Evolutionary conservation across 2,113 vertebrate species (phyloP).

Genomic region (Rhipidura dahli): DNA sequence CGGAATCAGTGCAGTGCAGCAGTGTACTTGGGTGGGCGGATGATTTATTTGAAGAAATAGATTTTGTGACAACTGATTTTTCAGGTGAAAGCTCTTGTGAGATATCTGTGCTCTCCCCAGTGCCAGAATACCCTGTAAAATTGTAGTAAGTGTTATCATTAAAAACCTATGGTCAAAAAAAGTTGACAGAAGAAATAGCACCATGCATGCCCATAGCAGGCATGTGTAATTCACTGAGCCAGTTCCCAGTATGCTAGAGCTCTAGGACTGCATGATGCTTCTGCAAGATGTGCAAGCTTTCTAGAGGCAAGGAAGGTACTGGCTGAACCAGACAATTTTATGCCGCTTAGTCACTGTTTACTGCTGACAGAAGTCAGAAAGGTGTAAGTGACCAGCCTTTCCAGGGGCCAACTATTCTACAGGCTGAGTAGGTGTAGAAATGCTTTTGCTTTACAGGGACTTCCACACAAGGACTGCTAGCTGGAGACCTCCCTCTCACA

Average conservation of each 20-base stretch:
- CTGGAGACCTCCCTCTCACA: background rate
- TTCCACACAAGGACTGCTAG: background rate
- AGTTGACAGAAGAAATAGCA: background rate
- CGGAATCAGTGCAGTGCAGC: constrained; percentile 76
- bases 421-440: background rate
- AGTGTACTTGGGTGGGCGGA: constrained; percentile 77
- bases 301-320: background rate
- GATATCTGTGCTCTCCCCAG: constrained; percentile 79
- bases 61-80: constrained; percentile 70
- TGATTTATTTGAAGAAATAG: constrained; percentile 71
- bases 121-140: constrained; percentile 76
- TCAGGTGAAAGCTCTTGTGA: constrained; percentile 73
- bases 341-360: background rate
- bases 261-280: background rate
- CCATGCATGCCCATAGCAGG: background rate
- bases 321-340: background rate
- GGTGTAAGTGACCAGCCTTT: background rate
- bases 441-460: background rate
- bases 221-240: background rate
- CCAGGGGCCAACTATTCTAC: background rate
- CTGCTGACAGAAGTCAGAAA: background rate
- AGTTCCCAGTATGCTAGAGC: too few species aligned
- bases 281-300: constrained; percentile 22
- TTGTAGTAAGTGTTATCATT: background rate
- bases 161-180: background rate